phyloP scores from a whole-genome alignment of 2,888 invertebrate genomes.

The Heliconius sara region DNA sequence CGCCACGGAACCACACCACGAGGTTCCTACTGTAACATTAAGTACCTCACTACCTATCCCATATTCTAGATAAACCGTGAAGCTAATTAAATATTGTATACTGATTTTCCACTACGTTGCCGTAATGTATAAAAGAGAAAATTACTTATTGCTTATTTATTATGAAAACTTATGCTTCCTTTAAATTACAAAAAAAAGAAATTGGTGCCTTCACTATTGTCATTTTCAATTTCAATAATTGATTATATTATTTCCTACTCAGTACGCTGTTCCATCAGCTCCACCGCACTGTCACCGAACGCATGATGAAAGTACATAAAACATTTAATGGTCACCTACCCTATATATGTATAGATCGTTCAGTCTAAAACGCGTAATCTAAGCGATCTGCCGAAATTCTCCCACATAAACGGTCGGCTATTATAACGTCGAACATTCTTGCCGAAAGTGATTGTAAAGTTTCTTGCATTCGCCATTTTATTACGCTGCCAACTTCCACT shows the following conservation, averaged over 20 bases:
- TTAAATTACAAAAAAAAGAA: not conserved
- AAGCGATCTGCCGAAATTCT: slow-evolving; percentile 54
- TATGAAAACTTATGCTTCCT: too few species aligned
- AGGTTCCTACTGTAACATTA: too few species aligned
- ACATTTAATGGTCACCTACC: not conserved
- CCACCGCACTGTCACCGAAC: not conserved
- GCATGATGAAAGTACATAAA: not conserved
- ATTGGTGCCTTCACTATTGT: not conserved
- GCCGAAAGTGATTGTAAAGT: slow-evolving; percentile 75
- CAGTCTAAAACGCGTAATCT: slow-evolving; percentile 47
- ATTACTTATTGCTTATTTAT: too few species aligned
- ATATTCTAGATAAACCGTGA: too few species aligned
- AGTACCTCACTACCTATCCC: too few species aligned
- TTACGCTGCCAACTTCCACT: slow-evolving; percentile 72
- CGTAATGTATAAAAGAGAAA: too few species aligned
- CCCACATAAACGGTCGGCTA: slow-evolving; percentile 58
- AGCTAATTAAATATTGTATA: too few species aligned
- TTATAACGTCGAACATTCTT: slow-evolving; percentile 65
- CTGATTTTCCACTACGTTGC: too few species aligned
- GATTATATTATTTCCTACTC: not conserved
- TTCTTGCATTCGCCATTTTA: slow-evolving; percentile 80
- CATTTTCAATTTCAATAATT: not conserved
- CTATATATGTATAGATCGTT: slow-evolving; percentile 31
- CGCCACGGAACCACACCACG: not conserved
- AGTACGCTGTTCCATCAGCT: not conserved